A percentile compares a stretch with the other conserved stretches of the same genome.
phyloP scores from a whole-genome alignment of 2,888 invertebrate species.

The Eumerus sabulonum region DNA sequence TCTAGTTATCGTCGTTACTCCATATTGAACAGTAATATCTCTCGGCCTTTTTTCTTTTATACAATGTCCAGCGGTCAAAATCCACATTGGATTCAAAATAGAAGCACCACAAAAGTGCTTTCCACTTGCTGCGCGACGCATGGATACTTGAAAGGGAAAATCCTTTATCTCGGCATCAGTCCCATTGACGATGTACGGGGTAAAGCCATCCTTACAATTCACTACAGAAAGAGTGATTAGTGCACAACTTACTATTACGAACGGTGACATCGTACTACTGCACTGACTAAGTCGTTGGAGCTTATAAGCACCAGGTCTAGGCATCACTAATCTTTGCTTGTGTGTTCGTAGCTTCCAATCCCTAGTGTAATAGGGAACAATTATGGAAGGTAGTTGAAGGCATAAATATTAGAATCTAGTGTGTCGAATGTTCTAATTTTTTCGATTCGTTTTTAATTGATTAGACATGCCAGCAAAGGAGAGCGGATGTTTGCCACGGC shows the following conservation, averaged over 20 bases:
- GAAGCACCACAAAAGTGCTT: slow-evolving; percentile 75
- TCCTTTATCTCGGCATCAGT: slow-evolving; percentile 72
- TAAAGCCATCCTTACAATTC: not conserved
- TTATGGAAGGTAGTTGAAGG: not conserved
- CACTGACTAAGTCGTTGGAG: not conserved
- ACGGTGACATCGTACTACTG: slow-evolving; percentile 48
- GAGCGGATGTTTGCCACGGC: too few species aligned
- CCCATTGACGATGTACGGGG: slow-evolving; percentile 75
- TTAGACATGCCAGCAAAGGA: too few species aligned
- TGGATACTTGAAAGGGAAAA: slow-evolving; percentile 74
- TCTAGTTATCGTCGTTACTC: slow-evolving; percentile 71
- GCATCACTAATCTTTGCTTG: not conserved
- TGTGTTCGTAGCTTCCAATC: not conserved
- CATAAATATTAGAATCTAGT: not conserved
- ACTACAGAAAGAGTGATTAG: slow-evolving; percentile 9
- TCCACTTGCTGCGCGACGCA: slow-evolving; percentile 72
- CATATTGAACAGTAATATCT: slow-evolving; percentile 74
- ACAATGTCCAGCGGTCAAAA: slow-evolving; percentile 77
- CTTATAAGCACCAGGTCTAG: not conserved
- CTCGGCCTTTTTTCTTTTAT: slow-evolving; percentile 71
- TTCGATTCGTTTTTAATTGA: too few species aligned
- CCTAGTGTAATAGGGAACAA: not conserved
- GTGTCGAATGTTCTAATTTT: too few species aligned
- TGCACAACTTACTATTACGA: slow-evolving; percentile 24
- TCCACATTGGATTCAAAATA: slow-evolving; percentile 74